phyloP scores from a whole-genome alignment of 2,797 vertebrate genomes.

The Coreius guichenoti region DNA sequence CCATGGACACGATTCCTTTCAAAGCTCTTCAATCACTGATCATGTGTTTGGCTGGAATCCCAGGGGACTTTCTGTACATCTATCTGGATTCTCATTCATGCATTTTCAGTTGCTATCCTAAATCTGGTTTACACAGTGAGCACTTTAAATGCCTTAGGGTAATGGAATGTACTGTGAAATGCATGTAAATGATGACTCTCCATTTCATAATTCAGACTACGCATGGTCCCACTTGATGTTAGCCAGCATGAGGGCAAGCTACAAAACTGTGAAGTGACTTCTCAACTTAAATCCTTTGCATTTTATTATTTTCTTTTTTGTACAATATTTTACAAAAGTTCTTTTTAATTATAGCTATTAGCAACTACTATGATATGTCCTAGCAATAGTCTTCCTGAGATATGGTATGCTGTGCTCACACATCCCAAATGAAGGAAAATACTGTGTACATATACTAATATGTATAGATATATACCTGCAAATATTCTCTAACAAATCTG shows the following conservation, averaged over 20 bases:
- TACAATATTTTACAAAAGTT: slow-evolving; percentile 59
- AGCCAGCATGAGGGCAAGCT: slow-evolving; percentile 83
- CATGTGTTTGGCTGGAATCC: not conserved
- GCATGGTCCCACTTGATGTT: slow-evolving; percentile 81
- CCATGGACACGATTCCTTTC: not conserved
- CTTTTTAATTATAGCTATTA: slow-evolving; percentile 59
- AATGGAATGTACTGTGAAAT: slow-evolving; percentile 58
- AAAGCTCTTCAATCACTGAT: not conserved
- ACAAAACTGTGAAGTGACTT: slow-evolving; percentile 82
- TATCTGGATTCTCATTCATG: slow-evolving; percentile 22
- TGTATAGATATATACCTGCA: slow-evolving; percentile 46
- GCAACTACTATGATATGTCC: slow-evolving; percentile 79
- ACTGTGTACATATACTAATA: slow-evolving; percentile 37
- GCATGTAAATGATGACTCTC: slow-evolving; percentile 38
- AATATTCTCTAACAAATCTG: slow-evolving; percentile 73
- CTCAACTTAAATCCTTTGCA: slow-evolving; percentile 70
- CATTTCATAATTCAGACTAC: slow-evolving; percentile 62
- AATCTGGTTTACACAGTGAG: slow-evolving; percentile 52
- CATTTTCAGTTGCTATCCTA: slow-evolving; percentile 35
- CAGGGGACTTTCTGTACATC: slow-evolving; percentile 19
- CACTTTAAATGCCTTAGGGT: slow-evolving; percentile 57
- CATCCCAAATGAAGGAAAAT: slow-evolving; percentile 77
- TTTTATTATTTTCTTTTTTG: slow-evolving; percentile 64
- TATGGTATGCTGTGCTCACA: slow-evolving; percentile 85
- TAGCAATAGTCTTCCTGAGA: slow-evolving; percentile 95